Evolutionary conservation across 2,888 invertebrate species (phyloP).

Genomic region (Nemurella pictetii): DNA sequence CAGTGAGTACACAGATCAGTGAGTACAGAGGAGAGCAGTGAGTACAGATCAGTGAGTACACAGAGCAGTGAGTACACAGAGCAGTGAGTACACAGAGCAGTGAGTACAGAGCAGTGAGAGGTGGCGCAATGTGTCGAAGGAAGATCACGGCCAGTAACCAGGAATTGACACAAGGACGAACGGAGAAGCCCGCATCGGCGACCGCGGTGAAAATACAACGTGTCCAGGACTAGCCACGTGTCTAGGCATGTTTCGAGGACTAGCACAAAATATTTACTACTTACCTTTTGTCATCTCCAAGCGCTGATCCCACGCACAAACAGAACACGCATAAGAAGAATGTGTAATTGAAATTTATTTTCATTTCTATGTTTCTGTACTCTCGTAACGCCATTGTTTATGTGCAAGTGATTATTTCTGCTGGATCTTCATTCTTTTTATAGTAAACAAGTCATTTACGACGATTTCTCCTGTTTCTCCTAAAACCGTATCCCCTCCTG

Average conservation of each 20-base stretch:
- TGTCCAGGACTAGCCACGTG: too few species aligned
- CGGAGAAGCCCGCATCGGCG: neutral
- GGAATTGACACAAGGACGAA: neutral
- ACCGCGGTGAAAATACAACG: neutral
- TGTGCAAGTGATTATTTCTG: neutral
- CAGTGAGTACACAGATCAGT: too few species aligned
- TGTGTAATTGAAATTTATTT: neutral
- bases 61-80: too few species aligned
- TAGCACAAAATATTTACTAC: neutral
- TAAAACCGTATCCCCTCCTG: neutral
- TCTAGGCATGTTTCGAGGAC: too few species aligned
- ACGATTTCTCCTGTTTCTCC: neutral
- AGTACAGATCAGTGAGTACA: too few species aligned
- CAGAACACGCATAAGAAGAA: neutral
- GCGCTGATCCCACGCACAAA: neutral
- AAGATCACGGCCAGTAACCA: neutral
- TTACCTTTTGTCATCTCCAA: neutral
- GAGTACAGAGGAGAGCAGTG: too few species aligned
- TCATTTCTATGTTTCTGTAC: neutral
- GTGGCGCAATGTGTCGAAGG: too few species aligned
- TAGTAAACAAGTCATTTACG: neutral
- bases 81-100: too few species aligned
- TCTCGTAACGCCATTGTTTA: neutral
- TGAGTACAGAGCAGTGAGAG: too few species aligned
- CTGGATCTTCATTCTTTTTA: neutral